Evolutionary conservation across 2,888 invertebrate genomes (phyloP), one percentile per base, ranked within the genome.

Genomic region (Bimastos eiseni): DNA sequence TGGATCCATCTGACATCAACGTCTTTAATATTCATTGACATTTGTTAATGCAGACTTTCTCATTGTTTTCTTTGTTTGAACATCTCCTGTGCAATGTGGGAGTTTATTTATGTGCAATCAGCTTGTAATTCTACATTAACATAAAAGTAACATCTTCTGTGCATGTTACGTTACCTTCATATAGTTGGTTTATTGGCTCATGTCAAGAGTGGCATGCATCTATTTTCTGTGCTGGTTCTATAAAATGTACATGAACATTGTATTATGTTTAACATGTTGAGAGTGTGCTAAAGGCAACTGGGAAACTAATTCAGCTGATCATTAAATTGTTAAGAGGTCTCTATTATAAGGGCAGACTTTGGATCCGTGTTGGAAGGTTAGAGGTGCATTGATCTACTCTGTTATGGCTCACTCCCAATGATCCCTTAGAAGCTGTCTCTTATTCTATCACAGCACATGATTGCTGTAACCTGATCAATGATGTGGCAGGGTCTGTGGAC

Each of bases 371-470:
- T 70, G 70, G 70, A 70, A 70, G 70, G 70, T 70, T 70, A 30
- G 17, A 70, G n/a, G 70, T 70, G 30, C 70, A n/a, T 70, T n/a
- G 8, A 70, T 70, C 70, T 70, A 70, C 70, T n/a, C 11, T 70
- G 70, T n/a, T 70, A 70, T 6, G 70, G 70, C n/a, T 70, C 70
- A 70, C 11, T 70, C 13, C 8, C 70, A 70, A 70, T 70, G 70
- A 70, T 70, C 70, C n/a, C 70, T 70, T n/a, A 70, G 70, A 70
- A n/a, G 70, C 70, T 70, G 70, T 70, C 70, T 70, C n/a, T 30
- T n/a, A n/a, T n/a, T 70, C 70, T 70, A 70, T 70, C 70, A n/a
- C 0, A 30, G 30, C 70, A 70, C n/a, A 70, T 70, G 70, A 70
- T 70, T 70, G 70, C 70, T 70, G 70, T 70, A 70, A 70, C 70